Percentiles rank a stretch among this genome's conserved stretches.
Evolutionary conservation across 92 coral and sea anemone genomes (phyloP).

Genomic region (Phenganax subtilis): DNA sequence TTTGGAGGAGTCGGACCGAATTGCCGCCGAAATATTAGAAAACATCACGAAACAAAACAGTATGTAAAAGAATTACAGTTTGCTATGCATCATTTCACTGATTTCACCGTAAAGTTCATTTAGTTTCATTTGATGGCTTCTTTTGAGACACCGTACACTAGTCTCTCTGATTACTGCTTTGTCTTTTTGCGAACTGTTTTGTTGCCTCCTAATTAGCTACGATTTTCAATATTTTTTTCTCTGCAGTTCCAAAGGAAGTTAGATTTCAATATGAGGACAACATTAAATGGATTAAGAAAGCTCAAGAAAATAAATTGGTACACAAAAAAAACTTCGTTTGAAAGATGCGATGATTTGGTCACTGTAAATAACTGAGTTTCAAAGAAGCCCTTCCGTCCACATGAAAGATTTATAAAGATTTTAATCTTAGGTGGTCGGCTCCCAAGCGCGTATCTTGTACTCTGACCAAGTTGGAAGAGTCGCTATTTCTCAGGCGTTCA

Average conservation of each 20-base stretch:
- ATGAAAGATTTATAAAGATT: background rate
- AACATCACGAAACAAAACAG: conserved; percentile 51
- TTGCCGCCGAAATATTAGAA: conserved; percentile 76
- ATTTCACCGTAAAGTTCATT: background rate
- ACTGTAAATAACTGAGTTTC: too few species aligned
- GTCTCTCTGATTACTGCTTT: background rate
- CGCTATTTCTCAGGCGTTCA: conserved; percentile 79
- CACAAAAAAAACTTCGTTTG: background rate
- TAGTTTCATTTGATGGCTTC: background rate
- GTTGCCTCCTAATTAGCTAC: too few species aligned
- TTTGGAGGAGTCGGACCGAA: conserved; percentile 70
- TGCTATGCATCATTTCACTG: too few species aligned
- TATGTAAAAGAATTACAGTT: too few species aligned
- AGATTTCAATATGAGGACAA: conserved; percentile 85
- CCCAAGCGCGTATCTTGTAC: conserved; percentile 94
- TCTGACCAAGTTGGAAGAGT: conserved; percentile 82
- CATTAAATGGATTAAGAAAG: conserved; percentile 84
- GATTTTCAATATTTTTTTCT: background rate
- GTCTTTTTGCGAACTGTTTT: too few species aligned
- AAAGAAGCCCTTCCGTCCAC: background rate
- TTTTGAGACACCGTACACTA: background rate
- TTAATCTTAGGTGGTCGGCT: conserved; percentile 78
- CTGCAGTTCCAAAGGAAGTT: conserved; percentile 64
- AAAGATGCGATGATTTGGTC: too few species aligned
- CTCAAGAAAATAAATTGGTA: conserved; percentile 79